Evolutionary conservation across 2,113 vertebrate species (phyloP).

Genomic region (Gasterosteus nipponicus): DNA sequence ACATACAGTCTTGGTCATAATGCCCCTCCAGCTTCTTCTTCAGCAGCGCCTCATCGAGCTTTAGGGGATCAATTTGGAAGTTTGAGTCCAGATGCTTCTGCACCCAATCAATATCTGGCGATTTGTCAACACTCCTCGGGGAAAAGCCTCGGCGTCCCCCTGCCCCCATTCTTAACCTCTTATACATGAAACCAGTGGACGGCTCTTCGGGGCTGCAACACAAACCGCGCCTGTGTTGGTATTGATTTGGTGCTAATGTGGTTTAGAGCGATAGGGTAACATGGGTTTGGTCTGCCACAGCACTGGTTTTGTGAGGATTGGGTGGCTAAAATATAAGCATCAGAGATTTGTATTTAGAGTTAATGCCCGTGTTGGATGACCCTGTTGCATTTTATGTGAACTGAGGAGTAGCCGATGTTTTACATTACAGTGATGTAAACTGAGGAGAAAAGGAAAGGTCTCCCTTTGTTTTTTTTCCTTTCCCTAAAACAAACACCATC

Average conservation of each 20-base stretch:
- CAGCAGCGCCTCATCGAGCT: constrained; percentile 36
- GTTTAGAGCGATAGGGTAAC: constrained; percentile 32
- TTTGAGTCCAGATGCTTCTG: constrained; percentile 61
- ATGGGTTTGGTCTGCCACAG: neutral
- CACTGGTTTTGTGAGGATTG: neutral
- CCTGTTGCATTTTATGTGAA: neutral
- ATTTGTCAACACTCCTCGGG: constrained; percentile 67
- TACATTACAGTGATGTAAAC: neutral
- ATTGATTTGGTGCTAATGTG: constrained; percentile 53
- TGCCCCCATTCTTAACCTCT: constrained; percentile 42
- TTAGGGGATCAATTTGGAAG: constrained; percentile 59
- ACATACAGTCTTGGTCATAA: constrained; percentile 67
- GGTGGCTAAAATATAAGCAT: constrained; percentile 7
- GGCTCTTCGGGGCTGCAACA: constrained; percentile 9
- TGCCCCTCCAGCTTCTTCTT: constrained; percentile 35
- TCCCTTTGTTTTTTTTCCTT: neutral
- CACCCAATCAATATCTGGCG: constrained; percentile 68
- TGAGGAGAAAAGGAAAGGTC: neutral
- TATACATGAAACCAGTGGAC: constrained; percentile 41
- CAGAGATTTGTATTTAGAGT: neutral
- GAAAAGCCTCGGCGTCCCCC: constrained; percentile 17
- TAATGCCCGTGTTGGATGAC: neutral
- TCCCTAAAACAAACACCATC: neutral
- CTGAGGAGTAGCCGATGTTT: constrained; percentile 1
- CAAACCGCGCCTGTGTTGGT: constrained; percentile 19